A percentile compares a stretch with the other conserved stretches of the same genome.
phyloP scores from a whole-genome alignment of 1,140 invertebrate species.

The Trichonephila clavipes region DNA sequence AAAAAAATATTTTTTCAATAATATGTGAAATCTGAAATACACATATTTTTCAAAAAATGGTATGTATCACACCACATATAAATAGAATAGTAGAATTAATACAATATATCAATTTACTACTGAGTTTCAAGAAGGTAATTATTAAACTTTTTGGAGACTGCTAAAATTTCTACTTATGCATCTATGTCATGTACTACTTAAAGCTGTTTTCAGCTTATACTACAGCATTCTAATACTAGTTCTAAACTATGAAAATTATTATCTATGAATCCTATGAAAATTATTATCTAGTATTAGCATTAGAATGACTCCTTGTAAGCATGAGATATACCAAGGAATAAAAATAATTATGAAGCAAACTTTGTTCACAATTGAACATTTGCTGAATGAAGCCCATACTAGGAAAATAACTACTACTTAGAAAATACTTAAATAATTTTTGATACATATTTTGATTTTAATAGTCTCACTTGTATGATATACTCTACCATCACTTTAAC shows the following conservation, averaged over 20 bases:
- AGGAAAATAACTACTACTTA: not conserved
- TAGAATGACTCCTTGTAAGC: conserved; percentile 29
- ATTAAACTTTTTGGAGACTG: not conserved
- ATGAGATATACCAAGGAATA: not conserved
- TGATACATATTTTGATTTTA: no score
- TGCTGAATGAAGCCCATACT: not conserved
- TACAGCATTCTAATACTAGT: conserved; percentile 69
- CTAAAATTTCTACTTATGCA: conserved; percentile 68
- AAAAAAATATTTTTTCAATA: no score
- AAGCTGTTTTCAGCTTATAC: conserved; percentile 33
- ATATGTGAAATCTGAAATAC: no score
- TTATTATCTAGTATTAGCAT: conserved; percentile 46
- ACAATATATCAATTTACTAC: not conserved
- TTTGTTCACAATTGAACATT: not conserved
- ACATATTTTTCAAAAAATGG: not conserved
- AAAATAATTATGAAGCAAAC: not conserved
- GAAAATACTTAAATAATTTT: not conserved
- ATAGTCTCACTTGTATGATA: no score
- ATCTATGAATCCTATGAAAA: conserved; percentile 26
- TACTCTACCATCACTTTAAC: no score
- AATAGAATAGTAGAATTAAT: not conserved
- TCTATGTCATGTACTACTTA: conserved; percentile 56
- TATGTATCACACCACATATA: not conserved
- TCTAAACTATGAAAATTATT: conserved; percentile 49
- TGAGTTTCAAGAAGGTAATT: not conserved